phyloP scores from a whole-genome alignment of 1,140 invertebrate genomes.

The Papilio dardanus region DNA sequence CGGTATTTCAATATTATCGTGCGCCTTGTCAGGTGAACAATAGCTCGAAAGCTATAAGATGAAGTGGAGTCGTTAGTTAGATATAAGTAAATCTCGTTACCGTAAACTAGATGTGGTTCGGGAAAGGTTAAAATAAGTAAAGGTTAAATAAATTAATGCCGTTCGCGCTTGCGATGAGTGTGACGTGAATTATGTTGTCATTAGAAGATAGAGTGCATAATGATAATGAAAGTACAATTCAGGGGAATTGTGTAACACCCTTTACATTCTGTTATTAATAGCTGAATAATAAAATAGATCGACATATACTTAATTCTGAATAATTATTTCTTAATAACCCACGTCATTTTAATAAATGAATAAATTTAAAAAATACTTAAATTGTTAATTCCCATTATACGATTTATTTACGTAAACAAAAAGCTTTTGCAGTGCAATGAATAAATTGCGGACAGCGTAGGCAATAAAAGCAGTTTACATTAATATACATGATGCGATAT shows the following conservation, averaged over 20 bases:
- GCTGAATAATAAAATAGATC: too few species aligned
- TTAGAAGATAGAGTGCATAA: background rate
- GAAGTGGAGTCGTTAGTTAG: slow-evolving; percentile 66
- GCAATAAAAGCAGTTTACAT: slow-evolving; percentile 67
- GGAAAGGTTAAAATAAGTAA: slow-evolving; percentile 14
- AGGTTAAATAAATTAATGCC: slow-evolving; percentile 14
- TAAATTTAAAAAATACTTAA: background rate
- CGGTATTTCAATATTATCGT: slow-evolving; percentile 77
- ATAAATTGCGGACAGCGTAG: slow-evolving; percentile 64
- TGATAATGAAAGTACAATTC: background rate
- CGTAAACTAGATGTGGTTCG: slow-evolving; percentile 11
- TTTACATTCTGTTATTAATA: background rate
- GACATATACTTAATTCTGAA: too few species aligned
- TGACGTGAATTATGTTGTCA: background rate
- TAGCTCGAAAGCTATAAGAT: slow-evolving; percentile 60
- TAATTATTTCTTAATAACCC: background rate
- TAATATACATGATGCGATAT: slow-evolving; percentile 76
- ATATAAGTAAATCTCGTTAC: slow-evolving; percentile 39
- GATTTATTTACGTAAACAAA: slow-evolving; percentile 37
- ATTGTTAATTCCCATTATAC: background rate
- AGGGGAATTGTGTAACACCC: background rate
- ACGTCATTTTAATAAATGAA: background rate
- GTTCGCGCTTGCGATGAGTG: background rate
- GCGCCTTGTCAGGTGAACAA: slow-evolving; percentile 73
- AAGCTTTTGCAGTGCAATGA: slow-evolving; percentile 53